A percentile compares a stretch with the other conserved stretches of the same genome.
phyloP scores from a whole-genome alignment of 2,888 invertebrate species.

The Camptogramma bilineatum region DNA sequence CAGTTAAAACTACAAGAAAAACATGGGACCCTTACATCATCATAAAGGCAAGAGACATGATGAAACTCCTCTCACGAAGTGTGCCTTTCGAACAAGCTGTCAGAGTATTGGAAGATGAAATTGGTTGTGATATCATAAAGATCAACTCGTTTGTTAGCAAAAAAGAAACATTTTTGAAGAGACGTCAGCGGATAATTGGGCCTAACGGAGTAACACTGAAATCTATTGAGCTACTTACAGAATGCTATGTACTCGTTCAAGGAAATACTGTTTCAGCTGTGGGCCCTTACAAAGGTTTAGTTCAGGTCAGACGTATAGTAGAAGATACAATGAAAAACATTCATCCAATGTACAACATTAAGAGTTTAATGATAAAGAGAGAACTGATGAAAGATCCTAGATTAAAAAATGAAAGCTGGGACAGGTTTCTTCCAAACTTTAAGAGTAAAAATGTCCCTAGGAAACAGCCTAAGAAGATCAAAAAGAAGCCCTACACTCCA shows the following conservation, averaged over 20 bases:
- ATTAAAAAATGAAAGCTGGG: slow-evolving; percentile 97
- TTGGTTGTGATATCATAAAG: slow-evolving; percentile 98
- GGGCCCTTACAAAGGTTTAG: slow-evolving; percentile 97
- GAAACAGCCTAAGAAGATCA: slow-evolving; percentile 93
- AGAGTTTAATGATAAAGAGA: slow-evolving; percentile 98
- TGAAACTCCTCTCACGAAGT: slow-evolving; percentile 96
- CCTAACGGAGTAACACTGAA: slow-evolving; percentile 99
- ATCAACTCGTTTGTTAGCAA: slow-evolving; percentile 96
- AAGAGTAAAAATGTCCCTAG: slow-evolving; percentile 94
- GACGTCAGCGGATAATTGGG: slow-evolving; percentile 97
- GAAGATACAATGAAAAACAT: slow-evolving; percentile 99
- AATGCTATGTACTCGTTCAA: slow-evolving; percentile 98
- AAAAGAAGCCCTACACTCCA: slow-evolving; percentile 98
- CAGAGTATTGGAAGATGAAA: slow-evolving; percentile 94
- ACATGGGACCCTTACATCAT: slow-evolving; percentile 99
- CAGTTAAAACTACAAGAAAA: slow-evolving; percentile 96
- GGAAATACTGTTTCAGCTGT: slow-evolving; percentile 98
- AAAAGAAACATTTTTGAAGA: slow-evolving; percentile 97
- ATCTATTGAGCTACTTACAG: slow-evolving; percentile 97
- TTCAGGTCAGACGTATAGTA: slow-evolving; percentile 94
- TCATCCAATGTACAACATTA: slow-evolving; percentile 99
- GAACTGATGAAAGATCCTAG: slow-evolving; percentile 97
- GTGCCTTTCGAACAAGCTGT: slow-evolving; percentile 98
- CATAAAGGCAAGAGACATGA: slow-evolving; percentile 97
- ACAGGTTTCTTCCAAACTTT: slow-evolving; percentile 97